These are phyloP conservation scores for Daphoenositta chrysoptera DNA, from an alignment of 2,113 vertebrate genomes.

Conservation along the genomic window DNA sequence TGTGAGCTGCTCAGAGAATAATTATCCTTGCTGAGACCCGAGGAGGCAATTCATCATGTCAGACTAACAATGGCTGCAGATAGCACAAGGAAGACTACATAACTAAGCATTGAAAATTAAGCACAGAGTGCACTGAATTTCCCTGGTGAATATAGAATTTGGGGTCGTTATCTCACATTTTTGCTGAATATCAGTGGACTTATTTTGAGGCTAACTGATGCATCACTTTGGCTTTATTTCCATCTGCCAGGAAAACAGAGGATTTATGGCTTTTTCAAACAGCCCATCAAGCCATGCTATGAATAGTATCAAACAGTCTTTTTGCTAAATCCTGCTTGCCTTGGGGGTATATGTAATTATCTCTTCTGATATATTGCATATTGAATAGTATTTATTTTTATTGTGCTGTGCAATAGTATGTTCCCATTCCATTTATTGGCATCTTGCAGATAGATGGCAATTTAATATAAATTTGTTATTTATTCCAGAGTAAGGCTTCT, in stretches of 20 bases:
- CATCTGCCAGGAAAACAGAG: constrained; percentile 17
- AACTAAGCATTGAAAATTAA: constrained; percentile 28
- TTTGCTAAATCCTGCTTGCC: constrained; percentile 29
- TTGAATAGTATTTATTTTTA: constrained; percentile 42
- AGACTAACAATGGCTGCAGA: constrained; percentile 37
- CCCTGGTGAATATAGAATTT: constrained; percentile 38
- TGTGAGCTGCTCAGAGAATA: constrained; percentile 44
- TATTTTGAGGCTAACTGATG: constrained; percentile 8
- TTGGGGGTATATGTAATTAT: constrained; percentile 8
- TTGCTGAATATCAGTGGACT: constrained; percentile 1
- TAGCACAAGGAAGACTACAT: constrained; percentile 24
- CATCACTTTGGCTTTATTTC: constrained; percentile 48
- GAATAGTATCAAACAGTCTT: background rate
- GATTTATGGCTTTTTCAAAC: constrained; percentile 36
- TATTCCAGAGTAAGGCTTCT: background rate
- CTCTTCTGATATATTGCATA: background rate
- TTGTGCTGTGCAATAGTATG: background rate
- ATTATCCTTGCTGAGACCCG: constrained; percentile 44
- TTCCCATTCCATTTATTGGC: background rate
- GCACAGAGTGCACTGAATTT: constrained; percentile 22
- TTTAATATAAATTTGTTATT: background rate
- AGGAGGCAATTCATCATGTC: constrained; percentile 65
- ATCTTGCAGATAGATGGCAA: background rate
- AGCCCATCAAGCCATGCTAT: background rate
- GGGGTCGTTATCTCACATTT: constrained; percentile 21